Evolutionary conservation across 2,797 vertebrate genomes (phyloP).

Genomic region (Rhinogobio ventralis): DNA sequence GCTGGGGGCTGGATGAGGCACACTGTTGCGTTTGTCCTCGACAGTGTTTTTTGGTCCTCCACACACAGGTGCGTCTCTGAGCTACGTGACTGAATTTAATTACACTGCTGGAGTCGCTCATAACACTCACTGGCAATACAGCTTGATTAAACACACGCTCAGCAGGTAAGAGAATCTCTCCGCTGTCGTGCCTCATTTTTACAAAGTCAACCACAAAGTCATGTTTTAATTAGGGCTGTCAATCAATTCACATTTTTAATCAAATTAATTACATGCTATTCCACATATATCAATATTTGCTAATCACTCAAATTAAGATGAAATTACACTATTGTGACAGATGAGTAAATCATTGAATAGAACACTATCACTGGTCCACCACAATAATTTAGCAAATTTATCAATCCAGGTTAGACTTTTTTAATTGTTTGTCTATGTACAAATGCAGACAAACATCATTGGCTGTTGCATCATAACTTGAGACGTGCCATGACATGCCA

Average conservation of each 20-base stretch:
- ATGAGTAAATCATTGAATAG: neutral
- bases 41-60: neutral
- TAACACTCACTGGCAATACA: constrained; percentile 2
- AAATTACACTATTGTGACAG: neutral
- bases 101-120: neutral
- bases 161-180: constrained; percentile 27
- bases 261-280: constrained; percentile 15
- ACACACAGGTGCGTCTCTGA: constrained; percentile 14
- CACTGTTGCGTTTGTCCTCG: neutral
- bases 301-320: neutral
- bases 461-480: neutral
- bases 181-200: constrained; percentile 11
- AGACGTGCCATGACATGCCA: neutral
- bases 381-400: too few relatives aligned
- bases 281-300: constrained; percentile 13
- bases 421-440: neutral
- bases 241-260: neutral
- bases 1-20: neutral
- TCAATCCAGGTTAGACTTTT: neutral
- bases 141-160: constrained; percentile 28
- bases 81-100: constrained; percentile 12
- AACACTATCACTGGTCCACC: neutral
- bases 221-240: constrained; percentile 13
- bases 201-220: constrained; percentile 19
- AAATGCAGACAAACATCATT: neutral